Base-by-base conservation (phyloP, 1,140 invertebrate genomes). In the Lasaia peninsularis region DNA sequence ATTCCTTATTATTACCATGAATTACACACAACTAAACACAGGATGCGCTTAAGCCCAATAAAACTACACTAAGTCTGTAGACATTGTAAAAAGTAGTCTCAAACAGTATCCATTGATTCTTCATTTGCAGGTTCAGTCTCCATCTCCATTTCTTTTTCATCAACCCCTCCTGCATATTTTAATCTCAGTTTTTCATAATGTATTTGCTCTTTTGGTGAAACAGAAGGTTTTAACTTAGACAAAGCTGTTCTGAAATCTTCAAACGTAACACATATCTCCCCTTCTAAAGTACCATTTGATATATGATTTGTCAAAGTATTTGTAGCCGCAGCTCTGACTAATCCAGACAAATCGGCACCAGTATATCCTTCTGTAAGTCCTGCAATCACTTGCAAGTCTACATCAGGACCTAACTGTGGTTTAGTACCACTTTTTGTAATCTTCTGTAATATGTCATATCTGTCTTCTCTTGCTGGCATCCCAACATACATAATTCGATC, bases 401-500 rank as follows among this genome's bases (percentile, higher is more conserved):
- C 95, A 87, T 98, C 96, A 1, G 91, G 84, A 0, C 92, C 91
- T 50, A 98, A 80, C 69, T 89, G 89, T 3, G 96, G 97, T 73
- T 91, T 92, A 0, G 93, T 96, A 18, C 96, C 95, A 75, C 94
- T 93, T 93, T 98, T 99, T 0, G 98, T 99, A 10, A 98, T 89
- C 34, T 97, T 96, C 73, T 91, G 92, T 1, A 99, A 88, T 68
- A 99, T 99, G 62, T 99, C 97, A 0, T 92, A 89, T 62, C 98
- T 91, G 75, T 98, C 98, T 21, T 91, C 78, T 9, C 92, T 79
- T 16, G 91, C 92, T 2, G 98, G 98, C 65, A 99, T 90, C 14
- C 97, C 98, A 3, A 99, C 96, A 88, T 97, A 99, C 16, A 99
- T 89, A 50, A 97, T 94, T 82, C 98, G 97, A 80, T 99, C 98